Conservation (phyloP, 2,797 vertebrate genomes). For the Ibycter americanus region DNA sequence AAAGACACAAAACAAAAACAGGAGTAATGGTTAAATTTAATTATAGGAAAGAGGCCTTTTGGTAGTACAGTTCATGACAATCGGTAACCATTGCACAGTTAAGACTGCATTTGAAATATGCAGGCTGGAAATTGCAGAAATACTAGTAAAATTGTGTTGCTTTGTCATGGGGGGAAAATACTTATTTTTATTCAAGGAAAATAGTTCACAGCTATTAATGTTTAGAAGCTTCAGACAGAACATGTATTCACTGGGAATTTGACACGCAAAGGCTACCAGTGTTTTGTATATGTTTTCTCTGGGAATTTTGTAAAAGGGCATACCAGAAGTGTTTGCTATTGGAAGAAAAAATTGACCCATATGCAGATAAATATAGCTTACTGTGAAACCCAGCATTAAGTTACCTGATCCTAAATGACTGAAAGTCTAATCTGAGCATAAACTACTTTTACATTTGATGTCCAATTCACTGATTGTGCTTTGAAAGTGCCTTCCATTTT, state of each 20-base stretch:
- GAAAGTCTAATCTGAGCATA: background rate
- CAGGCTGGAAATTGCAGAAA: background rate
- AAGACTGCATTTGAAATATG: background rate
- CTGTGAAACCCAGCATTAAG: background rate
- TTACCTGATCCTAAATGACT: background rate
- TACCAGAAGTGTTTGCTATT: background rate
- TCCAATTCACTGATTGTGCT: background rate
- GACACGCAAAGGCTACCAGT: background rate
- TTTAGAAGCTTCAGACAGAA: background rate
- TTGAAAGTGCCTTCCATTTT: slow-evolving; percentile 12
- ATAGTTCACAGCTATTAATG: background rate
- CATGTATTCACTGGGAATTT: background rate
- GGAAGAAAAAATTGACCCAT: background rate
- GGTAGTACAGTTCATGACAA: background rate
- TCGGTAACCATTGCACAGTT: background rate
- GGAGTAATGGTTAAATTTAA: background rate
- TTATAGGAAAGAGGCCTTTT: background rate
- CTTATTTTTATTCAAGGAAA: background rate
- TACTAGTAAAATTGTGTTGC: background rate
- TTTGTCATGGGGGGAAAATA: background rate
- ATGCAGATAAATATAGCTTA: background rate
- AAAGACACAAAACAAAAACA: background rate
- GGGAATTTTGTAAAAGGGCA: background rate
- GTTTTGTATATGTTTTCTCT: background rate
- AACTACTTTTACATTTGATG: background rate